Percentiles rank a stretch among this genome's conserved stretches.
phyloP scores from a whole-genome alignment of 2,113 vertebrate species.

The Ascaphus truei region DNA sequence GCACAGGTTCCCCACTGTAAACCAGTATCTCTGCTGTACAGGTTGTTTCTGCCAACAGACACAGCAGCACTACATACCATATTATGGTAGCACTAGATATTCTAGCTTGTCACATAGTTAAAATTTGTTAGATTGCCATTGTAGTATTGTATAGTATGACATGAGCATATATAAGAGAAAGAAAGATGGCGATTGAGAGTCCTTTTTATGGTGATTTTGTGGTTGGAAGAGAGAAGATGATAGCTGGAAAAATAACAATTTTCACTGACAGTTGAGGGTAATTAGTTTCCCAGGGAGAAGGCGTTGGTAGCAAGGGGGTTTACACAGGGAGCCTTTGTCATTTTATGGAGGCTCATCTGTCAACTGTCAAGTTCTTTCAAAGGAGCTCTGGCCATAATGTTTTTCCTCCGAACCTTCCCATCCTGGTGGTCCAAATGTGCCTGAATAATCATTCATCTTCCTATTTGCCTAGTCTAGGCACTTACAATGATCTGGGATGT shows the following conservation, averaged over 20 bases:
- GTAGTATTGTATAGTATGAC: conserved; percentile 6
- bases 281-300: conserved; percentile 77
- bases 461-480: conserved; percentile 69
- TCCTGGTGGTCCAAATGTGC: conserved; percentile 65
- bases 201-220: conserved; percentile 40
- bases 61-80: neutral
- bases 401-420: conserved; percentile 72
- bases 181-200: neutral
- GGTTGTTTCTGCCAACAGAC: neutral
- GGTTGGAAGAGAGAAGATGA: conserved; percentile 55
- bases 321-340: conserved; percentile 69
- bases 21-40: neutral
- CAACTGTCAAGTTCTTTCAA: conserved; percentile 79
- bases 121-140: conserved; percentile 5
- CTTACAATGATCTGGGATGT: conserved; percentile 58
- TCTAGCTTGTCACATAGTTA: neutral
- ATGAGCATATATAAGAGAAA: conserved; percentile 10
- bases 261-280: conserved; percentile 59
- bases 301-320: conserved; percentile 50
- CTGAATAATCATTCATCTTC: conserved; percentile 59
- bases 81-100: neutral
- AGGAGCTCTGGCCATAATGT: conserved; percentile 63
- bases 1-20: conserved; percentile 1
- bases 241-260: conserved; percentile 68
- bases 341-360: conserved; percentile 81